phyloP scores from a whole-genome alignment of 2,797 vertebrate genomes.

The Percopsis omiscomaycus region DNA sequence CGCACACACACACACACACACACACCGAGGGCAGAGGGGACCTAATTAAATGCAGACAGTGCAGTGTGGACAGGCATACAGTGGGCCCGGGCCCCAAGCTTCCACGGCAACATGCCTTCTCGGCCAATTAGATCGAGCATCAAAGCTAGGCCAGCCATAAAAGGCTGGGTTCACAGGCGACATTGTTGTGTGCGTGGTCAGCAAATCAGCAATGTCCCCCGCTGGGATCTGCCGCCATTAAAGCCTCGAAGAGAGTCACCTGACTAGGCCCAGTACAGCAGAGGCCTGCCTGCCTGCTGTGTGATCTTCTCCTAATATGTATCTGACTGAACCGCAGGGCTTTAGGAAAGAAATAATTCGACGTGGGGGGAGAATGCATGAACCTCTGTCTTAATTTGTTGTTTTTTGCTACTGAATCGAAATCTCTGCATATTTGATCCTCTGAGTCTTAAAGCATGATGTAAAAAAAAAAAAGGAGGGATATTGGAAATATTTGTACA shows the following conservation, averaged over 20 bases:
- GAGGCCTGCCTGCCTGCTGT: conserved; percentile 58
- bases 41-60: conserved; percentile 73
- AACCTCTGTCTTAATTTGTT: conserved; percentile 40
- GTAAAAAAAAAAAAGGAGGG: conserved; percentile 24
- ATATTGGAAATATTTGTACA: no score
- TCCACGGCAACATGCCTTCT: conserved; percentile 76
- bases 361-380: conserved; percentile 32
- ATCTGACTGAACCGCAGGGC: conserved; percentile 49
- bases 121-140: conserved; percentile 77
- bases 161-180: conserved; percentile 71
- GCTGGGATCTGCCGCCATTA: conserved; percentile 66
- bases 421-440: conserved; percentile 49
- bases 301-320: conserved; percentile 69
- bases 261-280: conserved; percentile 64
- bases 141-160: conserved; percentile 69
- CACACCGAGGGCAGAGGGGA: conserved; percentile 52
- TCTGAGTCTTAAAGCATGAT: conserved; percentile 32
- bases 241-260: conserved; percentile 70
- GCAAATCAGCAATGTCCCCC: conserved; percentile 73
- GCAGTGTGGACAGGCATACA: conserved; percentile 63
- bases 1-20: conserved; percentile 27
- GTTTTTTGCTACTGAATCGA: conserved; percentile 49
- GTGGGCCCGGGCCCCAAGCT: conserved; percentile 65
- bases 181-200: conserved; percentile 76
- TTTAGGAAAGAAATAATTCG: conserved; percentile 48